Evolutionary conservation across 2,113 vertebrate genomes (phyloP), one percentile per base, ranked within the genome.

Genomic region (Mustelus asterias): DNA sequence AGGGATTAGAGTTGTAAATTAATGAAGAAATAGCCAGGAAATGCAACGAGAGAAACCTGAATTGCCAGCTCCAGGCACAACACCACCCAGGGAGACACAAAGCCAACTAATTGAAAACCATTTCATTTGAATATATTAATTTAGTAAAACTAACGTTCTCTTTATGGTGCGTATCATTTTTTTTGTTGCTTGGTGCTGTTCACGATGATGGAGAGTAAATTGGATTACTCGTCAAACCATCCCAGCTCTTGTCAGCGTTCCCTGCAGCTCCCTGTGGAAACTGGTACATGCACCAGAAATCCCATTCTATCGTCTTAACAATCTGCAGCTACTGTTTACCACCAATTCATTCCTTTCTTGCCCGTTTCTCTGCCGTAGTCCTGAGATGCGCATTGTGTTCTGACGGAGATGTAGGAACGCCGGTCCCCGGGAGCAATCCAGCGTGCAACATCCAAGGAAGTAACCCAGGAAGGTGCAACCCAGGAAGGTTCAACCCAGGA

Each of bases 41-140:
- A 89, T 54, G 48, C 48, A 89, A 58, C 24, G 26, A 60, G 86
- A 60, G 11, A 33, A 90, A 6, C 26, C 7, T 63, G 54, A 60
- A 58, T 14, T 60, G 86, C 3, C 3, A 90, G 88, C 88, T 90
- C 54, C 88, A 90, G 88, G 88, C 88, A 60, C 26, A 16, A 90
- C 88, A 33, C 60, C 13, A 33, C 58, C 54, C 10, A 13, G 26
- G 88, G 88, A 90, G 88, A 60, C 88, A 90, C 54, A 33, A 90
- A 90, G 26, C 24, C 29, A 33, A 58, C 88, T 90, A 90, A 90
- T 65, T 93, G 89, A 93, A 65, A 65, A 37, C 33, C 16, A 37
- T 93, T 93, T 93, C 88, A 92, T 93, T 93, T 93, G 33, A 93
- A 93, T 93, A 37, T 93, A 93, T 93, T 93, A 93, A 93, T 93